Conservation (phyloP, 2,113 vertebrate species). For the Mugil cephalus region DNA sequence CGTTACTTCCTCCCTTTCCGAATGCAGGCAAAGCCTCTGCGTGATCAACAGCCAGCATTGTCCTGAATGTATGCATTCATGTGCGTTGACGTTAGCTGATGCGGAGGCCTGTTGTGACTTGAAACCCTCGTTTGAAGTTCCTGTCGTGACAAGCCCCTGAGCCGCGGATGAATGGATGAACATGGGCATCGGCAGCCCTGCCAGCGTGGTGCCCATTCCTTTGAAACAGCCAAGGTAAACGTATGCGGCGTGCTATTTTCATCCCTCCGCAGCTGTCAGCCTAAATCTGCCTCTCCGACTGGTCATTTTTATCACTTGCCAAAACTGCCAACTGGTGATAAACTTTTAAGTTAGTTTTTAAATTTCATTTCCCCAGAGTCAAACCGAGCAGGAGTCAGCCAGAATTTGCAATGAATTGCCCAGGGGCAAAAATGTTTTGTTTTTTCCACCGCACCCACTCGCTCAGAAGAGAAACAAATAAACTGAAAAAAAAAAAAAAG, state of each 20-base stretch:
- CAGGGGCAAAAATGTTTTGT: constrained; percentile 76
- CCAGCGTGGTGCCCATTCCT: constrained; percentile 72
- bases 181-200: constrained; percentile 68
- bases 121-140: constrained; percentile 76
- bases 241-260: constrained; percentile 75
- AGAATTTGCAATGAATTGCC: constrained; percentile 80
- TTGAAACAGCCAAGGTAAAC: constrained; percentile 80
- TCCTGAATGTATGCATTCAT: constrained; percentile 18
- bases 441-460: constrained; percentile 43
- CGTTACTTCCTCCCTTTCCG: neutral
- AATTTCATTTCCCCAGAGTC: constrained; percentile 76
- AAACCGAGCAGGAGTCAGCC: constrained; percentile 71
- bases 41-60: neutral
- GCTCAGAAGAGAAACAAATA: constrained; percentile 66
- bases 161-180: constrained; percentile 65
- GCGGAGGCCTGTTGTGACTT: constrained; percentile 48
- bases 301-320: constrained; percentile 84
- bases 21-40: neutral
- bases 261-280: constrained; percentile 75
- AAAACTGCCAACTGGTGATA: constrained; percentile 80
- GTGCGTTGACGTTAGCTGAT: constrained; percentile 44
- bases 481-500: constrained; percentile 15
- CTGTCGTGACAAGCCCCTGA: constrained; percentile 69
- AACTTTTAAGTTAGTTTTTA: constrained; percentile 82
- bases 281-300: constrained; percentile 72